Evolutionary conservation across 2,888 invertebrate species (phyloP), one percentile per base, ranked within the genome.

Genomic region (Drosophila mulleri): DNA sequence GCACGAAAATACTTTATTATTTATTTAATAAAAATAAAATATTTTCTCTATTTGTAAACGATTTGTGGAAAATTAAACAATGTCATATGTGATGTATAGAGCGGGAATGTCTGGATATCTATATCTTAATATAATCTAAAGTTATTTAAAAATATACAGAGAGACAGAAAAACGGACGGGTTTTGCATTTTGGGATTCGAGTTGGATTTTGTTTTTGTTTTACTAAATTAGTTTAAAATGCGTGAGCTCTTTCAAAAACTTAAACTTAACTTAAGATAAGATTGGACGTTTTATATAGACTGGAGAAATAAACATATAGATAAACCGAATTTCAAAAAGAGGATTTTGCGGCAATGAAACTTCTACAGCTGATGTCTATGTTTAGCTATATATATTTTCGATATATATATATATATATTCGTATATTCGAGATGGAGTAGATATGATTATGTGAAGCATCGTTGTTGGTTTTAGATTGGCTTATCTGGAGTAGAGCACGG

Each of bases 401-500:
- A 56, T 61, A 57, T 63, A 20, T 35, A 47, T 35, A n/a, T n/a
- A n/a, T n/a, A 42, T 60, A 12, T 44, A 57, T 57, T 57, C 57
- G 57, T 57, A 57, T 83, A 71, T 75, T 78, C 73, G 78, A 73
- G 75, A 64, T 81, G 64, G 63, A 60, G 82, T 74, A 78, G 81
- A 80, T 72, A 67, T 75, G 78, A 65, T 70, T 72, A 64, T 54
- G 54, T 76, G 79, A 67, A 69, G 73, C 53, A 18, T 69, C 63
- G 67, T 39, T 63, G 61, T 35, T 35, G 54, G 20, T 52, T 29
- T 53, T 35, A 26, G 29, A 63, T 78, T 78, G 71, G 82, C 87
- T 92, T 92, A 92, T 92, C 92, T 92, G 75, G 91, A 92, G 76
- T 94, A 91, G 66, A 93, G 88, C 73, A 93, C 92, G 59, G 94